Percentiles rank a stretch among this genome's conserved stretches.
These are phyloP conservation scores for Amiota minor DNA, from an alignment of 2,888 invertebrate genomes.

Conservation along the genomic window DNA sequence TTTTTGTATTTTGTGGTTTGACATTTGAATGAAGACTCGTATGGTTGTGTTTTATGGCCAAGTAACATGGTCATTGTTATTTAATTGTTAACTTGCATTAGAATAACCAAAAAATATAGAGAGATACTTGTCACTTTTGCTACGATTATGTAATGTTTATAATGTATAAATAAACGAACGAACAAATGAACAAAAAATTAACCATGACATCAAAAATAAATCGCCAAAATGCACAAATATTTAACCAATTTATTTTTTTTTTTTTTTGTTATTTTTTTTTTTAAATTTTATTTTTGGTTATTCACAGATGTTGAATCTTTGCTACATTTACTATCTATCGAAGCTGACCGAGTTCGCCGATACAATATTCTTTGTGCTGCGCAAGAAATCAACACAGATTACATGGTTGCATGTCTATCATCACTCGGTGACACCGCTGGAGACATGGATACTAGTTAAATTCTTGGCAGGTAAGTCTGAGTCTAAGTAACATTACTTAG, in stretches of 20 bases:
- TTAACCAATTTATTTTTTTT: conserved; percentile 8
- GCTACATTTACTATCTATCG: conserved; percentile 90
- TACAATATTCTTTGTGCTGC: conserved; percentile 93
- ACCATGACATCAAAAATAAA: conserved; percentile 19
- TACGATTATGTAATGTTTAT: conserved; percentile 1
- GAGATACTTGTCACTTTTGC: not conserved
- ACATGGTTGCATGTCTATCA: conserved; percentile 94
- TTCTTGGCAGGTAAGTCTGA: conserved; percentile 80
- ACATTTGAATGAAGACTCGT: not conserved
- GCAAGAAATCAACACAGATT: conserved; percentile 92
- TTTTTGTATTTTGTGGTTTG: not conserved
- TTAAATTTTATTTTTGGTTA: not conserved
- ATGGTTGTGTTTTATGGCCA: conserved; percentile 35
- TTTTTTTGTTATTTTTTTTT: conserved; percentile 2
- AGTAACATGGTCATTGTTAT: conserved; percentile 38
- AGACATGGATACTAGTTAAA: conserved; percentile 93
- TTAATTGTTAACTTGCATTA: not conserved
- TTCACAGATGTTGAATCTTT: conserved; percentile 74
- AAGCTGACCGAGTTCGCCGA: conserved; percentile 93
- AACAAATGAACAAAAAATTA: not conserved
- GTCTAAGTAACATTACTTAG: no score
- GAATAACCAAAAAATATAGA: not conserved
- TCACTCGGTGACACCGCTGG: conserved; percentile 94
- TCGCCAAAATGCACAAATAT: not conserved
- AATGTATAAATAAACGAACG: not conserved